phyloP scores from a whole-genome alignment of 1,140 invertebrate genomes.

The Phenacoccus solenopsis region DNA sequence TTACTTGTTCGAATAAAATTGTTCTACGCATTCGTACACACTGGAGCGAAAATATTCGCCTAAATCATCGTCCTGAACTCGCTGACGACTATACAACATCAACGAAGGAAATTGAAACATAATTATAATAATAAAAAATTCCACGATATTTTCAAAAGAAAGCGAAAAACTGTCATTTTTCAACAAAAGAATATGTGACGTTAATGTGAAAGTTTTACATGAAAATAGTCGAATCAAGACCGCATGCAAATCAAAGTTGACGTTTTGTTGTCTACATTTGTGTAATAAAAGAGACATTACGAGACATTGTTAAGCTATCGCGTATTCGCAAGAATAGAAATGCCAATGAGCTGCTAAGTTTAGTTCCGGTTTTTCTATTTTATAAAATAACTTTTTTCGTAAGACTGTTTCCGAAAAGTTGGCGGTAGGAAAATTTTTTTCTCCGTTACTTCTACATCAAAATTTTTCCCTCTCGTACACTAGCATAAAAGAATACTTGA shows the following conservation, averaged over 20 bases:
- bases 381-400: background rate
- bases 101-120: background rate
- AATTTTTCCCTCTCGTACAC: no score
- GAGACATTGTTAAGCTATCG: slow-evolving; percentile 2
- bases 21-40: no score
- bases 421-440: no score
- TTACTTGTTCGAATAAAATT: no score
- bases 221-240: slow-evolving; percentile 15
- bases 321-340: slow-evolving; percentile 7
- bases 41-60: no score
- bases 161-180: background rate
- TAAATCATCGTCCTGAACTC: no score
- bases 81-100: no score
- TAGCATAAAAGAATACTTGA: no score
- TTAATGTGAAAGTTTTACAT: slow-evolving; percentile 5
- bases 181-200: slow-evolving; percentile 15
- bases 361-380: slow-evolving; percentile 7
- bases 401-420: background rate
- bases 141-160: background rate
- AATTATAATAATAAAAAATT: background rate
- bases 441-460: no score
- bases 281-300: slow-evolving; percentile 13
- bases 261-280: slow-evolving; percentile 15
- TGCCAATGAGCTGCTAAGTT: background rate
- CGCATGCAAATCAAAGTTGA: slow-evolving; percentile 15